Percentiles rank a stretch among this genome's conserved stretches.
phyloP scores from a whole-genome alignment of 2,113 vertebrate genomes.

The Aythya baeri region DNA sequence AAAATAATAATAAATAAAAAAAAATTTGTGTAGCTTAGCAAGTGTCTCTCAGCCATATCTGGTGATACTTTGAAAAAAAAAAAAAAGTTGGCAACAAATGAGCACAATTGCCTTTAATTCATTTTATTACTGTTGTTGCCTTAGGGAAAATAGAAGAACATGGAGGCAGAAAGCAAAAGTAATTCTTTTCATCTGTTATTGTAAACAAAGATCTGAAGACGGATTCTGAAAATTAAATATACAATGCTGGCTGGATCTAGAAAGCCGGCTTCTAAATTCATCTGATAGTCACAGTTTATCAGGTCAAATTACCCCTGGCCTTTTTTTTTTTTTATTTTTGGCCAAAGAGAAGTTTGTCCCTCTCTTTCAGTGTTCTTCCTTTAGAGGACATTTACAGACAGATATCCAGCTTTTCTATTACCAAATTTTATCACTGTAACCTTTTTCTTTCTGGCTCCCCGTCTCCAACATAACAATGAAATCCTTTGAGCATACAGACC shows the following conservation, averaged over 20 bases:
- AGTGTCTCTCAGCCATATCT: background rate
- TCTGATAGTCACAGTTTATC: background rate
- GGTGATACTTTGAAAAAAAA: background rate
- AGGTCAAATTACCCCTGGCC: background rate
- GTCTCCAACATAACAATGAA: background rate
- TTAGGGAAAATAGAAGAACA: slow-evolving; percentile 11
- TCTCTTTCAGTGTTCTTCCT: background rate
- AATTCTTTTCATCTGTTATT: slow-evolving; percentile 57
- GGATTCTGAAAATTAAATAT: slow-evolving; percentile 44
- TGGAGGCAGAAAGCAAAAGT: slow-evolving; percentile 36
- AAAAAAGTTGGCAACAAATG: background rate
- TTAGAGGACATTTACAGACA: background rate
- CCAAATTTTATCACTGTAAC: accelerated
- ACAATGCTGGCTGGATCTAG: slow-evolving; percentile 41
- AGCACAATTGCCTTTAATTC: background rate
- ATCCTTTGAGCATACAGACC: background rate
- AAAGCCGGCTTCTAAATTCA: slow-evolving; percentile 6
- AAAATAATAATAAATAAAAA: background rate
- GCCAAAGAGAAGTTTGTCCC: background rate
- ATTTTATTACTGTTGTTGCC: slow-evolving; percentile 14
- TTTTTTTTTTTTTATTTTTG: background rate
- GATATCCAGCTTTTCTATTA: background rate
- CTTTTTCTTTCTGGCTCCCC: background rate
- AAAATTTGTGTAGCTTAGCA: background rate
- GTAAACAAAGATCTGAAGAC: slow-evolving; percentile 55